Percentiles rank a stretch among this genome's conserved stretches.
Evolutionary conservation across 2,888 invertebrate species (phyloP).

Genomic region (Polietes domitor): DNA sequence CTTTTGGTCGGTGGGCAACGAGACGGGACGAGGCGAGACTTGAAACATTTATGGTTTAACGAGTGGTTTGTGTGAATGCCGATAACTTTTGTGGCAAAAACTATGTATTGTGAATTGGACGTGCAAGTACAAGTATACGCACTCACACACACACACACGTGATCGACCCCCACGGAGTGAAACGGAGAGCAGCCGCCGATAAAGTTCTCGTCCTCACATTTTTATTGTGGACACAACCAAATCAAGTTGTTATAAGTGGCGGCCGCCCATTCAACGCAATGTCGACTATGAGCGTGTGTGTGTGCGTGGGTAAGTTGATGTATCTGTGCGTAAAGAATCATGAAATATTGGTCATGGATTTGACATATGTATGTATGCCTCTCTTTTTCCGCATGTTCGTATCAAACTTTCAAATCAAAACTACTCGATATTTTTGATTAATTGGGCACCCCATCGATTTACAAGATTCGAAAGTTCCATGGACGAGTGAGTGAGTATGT

Average conservation of each 20-base stretch:
- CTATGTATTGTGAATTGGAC: constrained; percentile 62
- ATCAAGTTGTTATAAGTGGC: constrained; percentile 8
- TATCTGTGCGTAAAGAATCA: neutral
- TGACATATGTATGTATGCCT: constrained; percentile 9
- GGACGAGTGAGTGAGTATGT: neutral
- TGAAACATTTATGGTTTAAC: constrained; percentile 67
- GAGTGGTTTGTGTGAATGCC: constrained; percentile 64
- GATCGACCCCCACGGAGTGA: neutral
- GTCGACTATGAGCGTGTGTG: neutral
- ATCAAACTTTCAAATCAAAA: constrained; percentile 5
- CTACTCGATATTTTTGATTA: constrained; percentile 43
- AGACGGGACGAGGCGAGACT: constrained; percentile 59
- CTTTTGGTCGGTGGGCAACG: constrained; percentile 18
- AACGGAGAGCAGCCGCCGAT: constrained; percentile 4
- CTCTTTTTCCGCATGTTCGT: neutral
- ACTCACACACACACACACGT: constrained; percentile 23
- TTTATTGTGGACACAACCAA: constrained; percentile 20
- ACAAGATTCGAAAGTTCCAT: constrained; percentile 29
- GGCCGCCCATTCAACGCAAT: neutral
- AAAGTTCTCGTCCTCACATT: constrained; percentile 4
- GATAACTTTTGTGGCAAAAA: constrained; percentile 66
- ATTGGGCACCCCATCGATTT: constrained; percentile 55
- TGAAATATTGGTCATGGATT: constrained; percentile 42
- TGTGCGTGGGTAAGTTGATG: neutral
- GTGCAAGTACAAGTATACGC: constrained; percentile 42